Evolutionary conservation across 2,888 invertebrate genomes (phyloP), one percentile per base, ranked within the genome.

Genomic region (Calliopum simillimum): DNA sequence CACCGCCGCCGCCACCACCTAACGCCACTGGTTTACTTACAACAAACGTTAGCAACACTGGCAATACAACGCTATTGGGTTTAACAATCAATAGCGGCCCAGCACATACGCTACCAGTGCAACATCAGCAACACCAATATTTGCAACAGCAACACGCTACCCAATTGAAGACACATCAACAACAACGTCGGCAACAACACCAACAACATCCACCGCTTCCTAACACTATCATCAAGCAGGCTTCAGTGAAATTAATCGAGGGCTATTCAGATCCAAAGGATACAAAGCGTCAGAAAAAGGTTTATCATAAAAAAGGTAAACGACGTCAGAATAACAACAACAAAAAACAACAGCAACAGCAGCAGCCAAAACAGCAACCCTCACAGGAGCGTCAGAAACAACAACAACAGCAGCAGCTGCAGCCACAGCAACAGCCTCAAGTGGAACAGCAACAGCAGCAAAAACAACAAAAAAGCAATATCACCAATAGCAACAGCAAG

Each of bases 201-300:
- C 73, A 70, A 62, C 68, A 74, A 56, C 71, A 74, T 65, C 74
- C 74, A 68, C 73, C 77, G 56, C 74, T 73, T 68, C 81, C 80
- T 65, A 81, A 79, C 66, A 81, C 82, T 61, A 81, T 83, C 67
- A 85, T 85, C 53, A 85, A 82, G 73, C 82, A 84, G 74, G 85
- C 85, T 62, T 82, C 82, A 56, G 81, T 86, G 61, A 86, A 86
- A 78, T 79, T 86, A 65, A 82, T 86, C 76, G 86, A 86, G 75
- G 86, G 86, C 64, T 86, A 86, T 68, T 86, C 86, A 16, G 86
- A 86, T 78, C 86, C 86, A 43, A 86, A 86, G 77, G 86, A 86
- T 70, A 81, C 85, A 41, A 84, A 83, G 65, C 82, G 81, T 69
- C 83, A 85, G 77, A 84, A 84, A 77, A 84, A 85, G 78, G 83